Evolutionary conservation across 2,797 vertebrate genomes (phyloP).

Genomic region (Tenualosa ilisha): DNA sequence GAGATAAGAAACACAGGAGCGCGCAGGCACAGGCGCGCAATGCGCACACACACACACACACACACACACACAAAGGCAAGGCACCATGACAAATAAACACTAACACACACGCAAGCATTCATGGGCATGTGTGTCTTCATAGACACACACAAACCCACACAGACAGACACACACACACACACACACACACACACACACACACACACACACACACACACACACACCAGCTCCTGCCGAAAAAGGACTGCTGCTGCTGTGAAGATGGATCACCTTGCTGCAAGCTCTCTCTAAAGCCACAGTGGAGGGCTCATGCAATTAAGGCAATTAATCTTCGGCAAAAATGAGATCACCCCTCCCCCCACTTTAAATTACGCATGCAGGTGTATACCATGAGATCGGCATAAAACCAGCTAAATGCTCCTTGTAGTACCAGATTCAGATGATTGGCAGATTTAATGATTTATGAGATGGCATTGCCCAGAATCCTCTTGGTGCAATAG

Average conservation of each 20-base stretch:
- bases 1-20: conserved; percentile 67
- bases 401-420: conserved; percentile 42
- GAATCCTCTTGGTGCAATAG: background rate
- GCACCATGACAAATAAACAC: background rate
- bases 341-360: conserved; percentile 45
- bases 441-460: conserved; percentile 17
- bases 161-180: background rate
- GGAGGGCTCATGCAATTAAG: conserved; percentile 77
- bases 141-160: background rate
- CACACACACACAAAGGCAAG: background rate
- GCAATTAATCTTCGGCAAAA: conserved; percentile 77
- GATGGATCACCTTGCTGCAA: conserved; percentile 74
- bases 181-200: background rate
- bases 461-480: background rate
- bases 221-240: conserved; percentile 33
- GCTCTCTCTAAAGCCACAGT: conserved; percentile 66
- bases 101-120: background rate
- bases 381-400: conserved; percentile 49
- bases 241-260: conserved; percentile 76
- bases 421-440: conserved; percentile 20
- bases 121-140: background rate
- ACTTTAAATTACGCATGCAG: conserved; percentile 55
- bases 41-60: background rate
- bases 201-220: background rate
- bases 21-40: background rate